These are phyloP conservation scores for Amitus sp. DNA, from an alignment of 2,888 invertebrate species.

Conservation along the genomic window DNA sequence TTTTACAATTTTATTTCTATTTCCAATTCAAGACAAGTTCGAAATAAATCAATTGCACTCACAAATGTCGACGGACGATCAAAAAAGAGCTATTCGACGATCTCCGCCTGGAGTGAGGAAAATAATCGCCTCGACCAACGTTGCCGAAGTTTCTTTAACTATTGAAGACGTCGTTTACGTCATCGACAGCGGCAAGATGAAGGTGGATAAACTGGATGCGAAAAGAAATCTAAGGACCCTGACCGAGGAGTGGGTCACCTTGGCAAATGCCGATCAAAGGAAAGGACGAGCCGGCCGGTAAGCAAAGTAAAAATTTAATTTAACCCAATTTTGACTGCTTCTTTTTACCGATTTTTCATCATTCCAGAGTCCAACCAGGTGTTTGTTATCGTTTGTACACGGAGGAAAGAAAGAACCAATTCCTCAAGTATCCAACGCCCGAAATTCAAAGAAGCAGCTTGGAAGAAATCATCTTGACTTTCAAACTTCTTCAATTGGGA, in stretches of 20 bases:
- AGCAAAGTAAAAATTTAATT: no score
- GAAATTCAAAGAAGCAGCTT: slow-evolving; percentile 98
- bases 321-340: no score
- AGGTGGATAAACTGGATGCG: slow-evolving; percentile 97
- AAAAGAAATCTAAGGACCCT: slow-evolving; percentile 99
- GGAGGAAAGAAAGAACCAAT: slow-evolving; percentile 75
- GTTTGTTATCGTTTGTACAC: slow-evolving; percentile 95
- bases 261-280: slow-evolving; percentile 93
- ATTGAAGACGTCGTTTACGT: slow-evolving; percentile 99
- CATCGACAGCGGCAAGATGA: slow-evolving; percentile 96
- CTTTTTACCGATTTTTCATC: no score
- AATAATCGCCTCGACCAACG: slow-evolving; percentile 96
- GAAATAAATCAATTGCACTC: slow-evolving; percentile 94
- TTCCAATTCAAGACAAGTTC: slow-evolving; percentile 67
- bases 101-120: slow-evolving; percentile 88
- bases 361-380: slow-evolving; percentile 83
- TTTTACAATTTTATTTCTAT: no score
- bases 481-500: slow-evolving; percentile 90
- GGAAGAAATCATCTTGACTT: slow-evolving; percentile 92
- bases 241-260: slow-evolving; percentile 95
- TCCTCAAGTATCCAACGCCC: slow-evolving; percentile 89
- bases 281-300: slow-evolving; percentile 92
- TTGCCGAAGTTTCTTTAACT: slow-evolving; percentile 98
- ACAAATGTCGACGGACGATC: slow-evolving; percentile 95
- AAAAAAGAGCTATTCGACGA: slow-evolving; percentile 90